phyloP scores from a whole-genome alignment of 1,140 invertebrate genomes.

The Monochamus saltuarius region DNA sequence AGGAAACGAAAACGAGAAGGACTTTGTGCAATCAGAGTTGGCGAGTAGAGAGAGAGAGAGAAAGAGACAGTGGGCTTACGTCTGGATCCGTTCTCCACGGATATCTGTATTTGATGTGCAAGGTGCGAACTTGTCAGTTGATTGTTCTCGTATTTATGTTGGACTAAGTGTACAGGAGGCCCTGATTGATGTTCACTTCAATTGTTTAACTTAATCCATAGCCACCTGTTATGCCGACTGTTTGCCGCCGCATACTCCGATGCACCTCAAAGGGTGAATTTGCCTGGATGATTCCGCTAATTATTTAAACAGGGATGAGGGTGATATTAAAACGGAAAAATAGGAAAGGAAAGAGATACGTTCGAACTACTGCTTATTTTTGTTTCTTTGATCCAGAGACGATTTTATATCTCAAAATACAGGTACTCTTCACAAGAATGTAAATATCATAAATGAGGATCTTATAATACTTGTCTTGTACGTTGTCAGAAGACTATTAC shows the following conservation, averaged over 20 bases:
- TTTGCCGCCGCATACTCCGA: constrained; percentile 18
- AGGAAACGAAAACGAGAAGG: neutral
- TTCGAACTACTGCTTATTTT: no score
- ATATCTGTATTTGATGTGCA: constrained; percentile 22
- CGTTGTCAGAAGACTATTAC: no score
- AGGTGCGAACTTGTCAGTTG: constrained; percentile 35
- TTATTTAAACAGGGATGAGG: neutral
- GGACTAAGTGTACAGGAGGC: constrained; percentile 29
- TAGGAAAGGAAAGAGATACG: no score
- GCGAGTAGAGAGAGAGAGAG: neutral
- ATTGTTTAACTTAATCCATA: constrained; percentile 38
- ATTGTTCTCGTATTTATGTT: constrained; percentile 37
- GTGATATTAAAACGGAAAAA: neutral
- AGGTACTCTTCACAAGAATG: no score
- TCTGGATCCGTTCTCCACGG: neutral
- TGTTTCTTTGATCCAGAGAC: no score
- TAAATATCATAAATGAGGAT: no score
- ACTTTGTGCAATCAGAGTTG: constrained; percentile 12
- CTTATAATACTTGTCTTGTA: no score
- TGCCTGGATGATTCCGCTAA: constrained; percentile 12
- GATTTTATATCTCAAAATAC: no score
- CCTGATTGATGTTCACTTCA: constrained; percentile 39
- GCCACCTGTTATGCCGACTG: constrained; percentile 32
- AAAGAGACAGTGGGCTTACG: neutral
- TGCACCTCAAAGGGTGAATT: constrained; percentile 21